Percentiles rank a stretch among this genome's conserved stretches.
These are phyloP conservation scores for Bostrychus sinensis DNA, from an alignment of 2,113 vertebrate genomes.

Conservation along the genomic window DNA sequence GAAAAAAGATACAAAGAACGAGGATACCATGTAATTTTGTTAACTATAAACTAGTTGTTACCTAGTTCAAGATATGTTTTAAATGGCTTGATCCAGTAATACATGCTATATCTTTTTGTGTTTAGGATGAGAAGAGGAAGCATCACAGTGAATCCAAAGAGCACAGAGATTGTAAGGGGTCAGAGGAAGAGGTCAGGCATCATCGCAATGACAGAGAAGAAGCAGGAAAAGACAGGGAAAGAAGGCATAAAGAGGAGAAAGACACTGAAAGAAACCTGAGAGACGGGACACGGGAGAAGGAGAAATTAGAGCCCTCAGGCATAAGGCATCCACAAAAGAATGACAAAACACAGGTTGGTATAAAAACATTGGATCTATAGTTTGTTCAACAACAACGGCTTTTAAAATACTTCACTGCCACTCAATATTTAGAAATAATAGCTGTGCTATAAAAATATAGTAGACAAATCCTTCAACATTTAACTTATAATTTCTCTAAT, in stretches of 20 bases:
- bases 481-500: too few relatives aligned
- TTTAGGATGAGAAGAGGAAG: constrained; percentile 51
- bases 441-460: too few relatives aligned
- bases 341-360: constrained; percentile 71
- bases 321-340: constrained; percentile 24
- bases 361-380: too few relatives aligned
- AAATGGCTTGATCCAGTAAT: background rate
- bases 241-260: constrained; percentile 40
- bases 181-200: constrained; percentile 47
- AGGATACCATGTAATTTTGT: constrained; percentile 50
- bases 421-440: too few relatives aligned
- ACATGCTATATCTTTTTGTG: background rate
- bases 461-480: too few relatives aligned
- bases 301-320: constrained; percentile 35
- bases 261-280: constrained; percentile 34
- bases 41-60: background rate
- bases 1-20: constrained; percentile 66
- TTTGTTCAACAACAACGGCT: too few relatives aligned
- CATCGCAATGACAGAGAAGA: constrained; percentile 58
- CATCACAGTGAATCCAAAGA: constrained; percentile 49
- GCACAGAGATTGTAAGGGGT: constrained; percentile 22
- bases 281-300: background rate
- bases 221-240: constrained; percentile 60
- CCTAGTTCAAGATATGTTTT: background rate
- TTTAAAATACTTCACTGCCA: too few relatives aligned